Conservation (phyloP, 2,888 invertebrate genomes). For the Kuschelorhynchus macadamiae region DNA sequence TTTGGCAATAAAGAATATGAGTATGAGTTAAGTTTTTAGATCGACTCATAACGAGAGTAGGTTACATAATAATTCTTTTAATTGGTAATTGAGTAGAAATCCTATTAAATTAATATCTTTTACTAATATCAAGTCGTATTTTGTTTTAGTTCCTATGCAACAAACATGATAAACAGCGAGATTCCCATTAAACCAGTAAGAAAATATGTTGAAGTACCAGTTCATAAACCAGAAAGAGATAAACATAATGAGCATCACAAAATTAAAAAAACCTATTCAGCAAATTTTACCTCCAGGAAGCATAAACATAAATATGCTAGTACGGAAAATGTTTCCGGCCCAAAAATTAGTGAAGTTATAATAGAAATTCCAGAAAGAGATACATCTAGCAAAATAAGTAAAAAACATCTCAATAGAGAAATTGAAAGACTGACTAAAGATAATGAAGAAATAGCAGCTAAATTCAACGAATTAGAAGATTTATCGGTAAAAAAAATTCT, state of each 20-base stretch:
- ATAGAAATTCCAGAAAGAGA: constrained; percentile 56
- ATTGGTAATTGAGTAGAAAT: too few species aligned
- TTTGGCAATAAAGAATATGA: too few species aligned
- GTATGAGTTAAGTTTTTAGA: too few species aligned
- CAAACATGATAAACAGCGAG: constrained; percentile 46
- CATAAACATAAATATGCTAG: constrained; percentile 42
- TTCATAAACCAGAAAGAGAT: constrained; percentile 55
- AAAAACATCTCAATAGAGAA: constrained; percentile 68
- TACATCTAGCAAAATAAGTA: constrained; percentile 53
- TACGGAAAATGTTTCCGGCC: constrained; percentile 40
- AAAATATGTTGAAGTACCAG: constrained; percentile 62
- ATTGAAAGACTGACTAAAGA: constrained; percentile 71
- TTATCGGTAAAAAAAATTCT: constrained; percentile 73
- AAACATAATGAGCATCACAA: constrained; percentile 32
- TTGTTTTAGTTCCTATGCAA: too few species aligned
- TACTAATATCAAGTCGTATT: too few species aligned
- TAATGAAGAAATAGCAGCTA: constrained; percentile 71
- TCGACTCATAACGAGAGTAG: too few species aligned
- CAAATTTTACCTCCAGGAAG: constrained; percentile 61
- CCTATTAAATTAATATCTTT: too few species aligned
- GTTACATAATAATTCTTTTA: too few species aligned
- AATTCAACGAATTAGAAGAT: constrained; percentile 69
- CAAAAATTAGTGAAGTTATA: constrained; percentile 52
- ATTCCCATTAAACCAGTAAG: constrained; percentile 57
- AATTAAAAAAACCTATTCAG: constrained; percentile 57